These are phyloP conservation scores for Cromileptes altivelis DNA, from an alignment of 2,113 vertebrate genomes.

Conservation along the genomic window DNA sequence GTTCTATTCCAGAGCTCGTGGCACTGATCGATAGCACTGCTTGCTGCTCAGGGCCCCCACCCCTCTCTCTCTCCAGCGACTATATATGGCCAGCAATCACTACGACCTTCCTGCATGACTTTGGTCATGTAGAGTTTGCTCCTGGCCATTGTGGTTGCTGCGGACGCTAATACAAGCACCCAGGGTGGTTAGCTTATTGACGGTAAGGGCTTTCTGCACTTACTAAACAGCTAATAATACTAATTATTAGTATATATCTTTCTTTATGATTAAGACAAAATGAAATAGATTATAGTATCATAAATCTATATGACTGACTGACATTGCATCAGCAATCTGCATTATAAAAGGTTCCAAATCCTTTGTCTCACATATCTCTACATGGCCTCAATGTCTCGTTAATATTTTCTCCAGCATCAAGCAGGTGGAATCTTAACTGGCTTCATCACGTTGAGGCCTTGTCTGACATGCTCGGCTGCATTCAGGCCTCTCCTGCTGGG, in stretches of 20 bases:
- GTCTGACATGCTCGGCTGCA: slow-evolving; percentile 36
- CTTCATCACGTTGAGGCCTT: slow-evolving; percentile 23
- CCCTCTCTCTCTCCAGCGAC: slow-evolving; percentile 65
- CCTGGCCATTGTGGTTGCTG: slow-evolving; percentile 32
- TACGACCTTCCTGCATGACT: slow-evolving; percentile 80
- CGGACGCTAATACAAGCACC: slow-evolving; percentile 25
- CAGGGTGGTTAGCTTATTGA: slow-evolving; percentile 5
- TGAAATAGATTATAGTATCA: not conserved
- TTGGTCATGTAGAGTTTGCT: slow-evolving; percentile 68
- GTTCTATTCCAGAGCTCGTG: slow-evolving; percentile 71
- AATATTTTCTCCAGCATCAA: slow-evolving; percentile 32
- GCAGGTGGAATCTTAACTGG: slow-evolving; percentile 37
- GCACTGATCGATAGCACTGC: slow-evolving; percentile 84
- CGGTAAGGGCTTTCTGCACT: slow-evolving; percentile 10
- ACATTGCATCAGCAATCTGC: slow-evolving; percentile 4
- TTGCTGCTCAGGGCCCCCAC: slow-evolving; percentile 65
- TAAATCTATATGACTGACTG: slow-evolving; percentile 5
- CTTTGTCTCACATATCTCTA: slow-evolving; percentile 21
- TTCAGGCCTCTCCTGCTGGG: slow-evolving; percentile 34
- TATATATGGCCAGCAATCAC: slow-evolving; percentile 76
- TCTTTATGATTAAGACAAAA: not conserved
- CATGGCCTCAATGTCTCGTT: slow-evolving; percentile 11
- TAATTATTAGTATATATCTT: not conserved
- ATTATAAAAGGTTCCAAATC: not conserved
- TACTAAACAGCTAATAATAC: not conserved